phyloP scores from a whole-genome alignment of 2,797 vertebrate genomes.

The Carapus acus region DNA sequence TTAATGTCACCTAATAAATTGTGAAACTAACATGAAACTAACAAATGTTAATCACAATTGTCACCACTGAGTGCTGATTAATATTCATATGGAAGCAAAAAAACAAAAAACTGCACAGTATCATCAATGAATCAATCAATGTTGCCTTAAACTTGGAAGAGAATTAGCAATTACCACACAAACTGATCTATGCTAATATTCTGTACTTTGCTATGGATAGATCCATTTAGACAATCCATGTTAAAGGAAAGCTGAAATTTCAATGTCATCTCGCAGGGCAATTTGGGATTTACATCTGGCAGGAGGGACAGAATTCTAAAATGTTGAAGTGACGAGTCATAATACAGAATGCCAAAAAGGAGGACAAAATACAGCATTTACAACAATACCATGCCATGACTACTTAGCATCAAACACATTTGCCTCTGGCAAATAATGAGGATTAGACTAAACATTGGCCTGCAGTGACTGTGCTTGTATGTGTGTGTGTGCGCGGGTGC shows the following conservation, averaged over 20 bases:
- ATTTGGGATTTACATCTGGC: neutral
- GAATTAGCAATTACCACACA: too few species aligned
- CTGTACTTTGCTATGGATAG: constrained; percentile 1
- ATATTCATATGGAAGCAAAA: constrained; percentile 10
- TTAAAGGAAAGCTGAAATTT: neutral
- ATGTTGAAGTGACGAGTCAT: constrained; percentile 24
- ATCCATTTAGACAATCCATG: constrained; percentile 4
- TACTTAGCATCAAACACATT: constrained; percentile 27
- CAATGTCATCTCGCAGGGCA: constrained; percentile 2
- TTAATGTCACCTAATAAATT: too few species aligned
- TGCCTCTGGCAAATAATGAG: constrained; percentile 38
- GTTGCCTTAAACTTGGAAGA: neutral
- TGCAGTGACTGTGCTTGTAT: constrained; percentile 37
- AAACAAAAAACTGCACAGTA: constrained; percentile 12
- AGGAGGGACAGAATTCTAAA: constrained; percentile 12
- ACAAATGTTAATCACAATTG: constrained; percentile 21
- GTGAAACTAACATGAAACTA: too few species aligned
- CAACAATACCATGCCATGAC: constrained; percentile 13
- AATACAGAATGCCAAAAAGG: constrained; percentile 26
- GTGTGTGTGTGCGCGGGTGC: constrained; percentile 23
- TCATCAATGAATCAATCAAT: neutral
- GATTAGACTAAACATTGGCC: constrained; percentile 43
- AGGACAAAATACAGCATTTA: constrained; percentile 2
- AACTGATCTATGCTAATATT: neutral
- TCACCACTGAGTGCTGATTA: constrained; percentile 37